phyloP scores from a whole-genome alignment of 2,113 vertebrate genomes.

The Chrysemys picta region DNA sequence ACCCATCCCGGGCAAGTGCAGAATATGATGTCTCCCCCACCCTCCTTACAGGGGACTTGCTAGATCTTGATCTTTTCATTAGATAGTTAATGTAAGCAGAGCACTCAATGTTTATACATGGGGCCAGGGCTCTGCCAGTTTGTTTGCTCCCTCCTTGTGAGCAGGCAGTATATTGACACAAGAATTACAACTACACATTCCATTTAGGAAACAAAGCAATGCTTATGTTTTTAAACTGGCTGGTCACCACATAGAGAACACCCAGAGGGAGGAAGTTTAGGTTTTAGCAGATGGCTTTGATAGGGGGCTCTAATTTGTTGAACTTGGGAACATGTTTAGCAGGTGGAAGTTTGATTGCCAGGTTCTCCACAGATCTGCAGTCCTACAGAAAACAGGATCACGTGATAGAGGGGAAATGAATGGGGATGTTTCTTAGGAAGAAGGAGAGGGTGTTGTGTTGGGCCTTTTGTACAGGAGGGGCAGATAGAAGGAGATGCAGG shows the following conservation, averaged over 20 bases:
- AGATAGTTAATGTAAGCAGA: constrained; percentile 15
- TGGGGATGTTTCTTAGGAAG: neutral
- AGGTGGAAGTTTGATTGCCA: neutral
- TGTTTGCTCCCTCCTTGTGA: neutral
- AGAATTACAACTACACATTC: neutral
- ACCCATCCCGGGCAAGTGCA: neutral
- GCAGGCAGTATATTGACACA: neutral
- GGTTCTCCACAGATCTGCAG: too few species aligned
- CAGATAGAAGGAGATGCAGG: too few species aligned
- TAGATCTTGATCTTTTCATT: neutral
- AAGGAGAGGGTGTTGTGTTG: neutral
- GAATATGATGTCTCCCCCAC: too few species aligned
- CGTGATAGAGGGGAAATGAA: neutral
- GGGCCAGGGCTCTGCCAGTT: neutral
- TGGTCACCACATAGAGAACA: neutral
- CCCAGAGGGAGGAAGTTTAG: neutral
- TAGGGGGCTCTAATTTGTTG: neutral
- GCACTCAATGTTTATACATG: constrained; percentile 1
- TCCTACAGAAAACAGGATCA: neutral
- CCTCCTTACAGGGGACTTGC: neutral
- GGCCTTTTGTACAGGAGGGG: too few species aligned
- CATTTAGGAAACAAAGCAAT: neutral
- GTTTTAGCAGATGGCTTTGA: rapidly evolving
- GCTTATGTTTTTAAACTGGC: rapidly evolving
- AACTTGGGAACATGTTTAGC: neutral